Evolutionary conservation across 2,888 invertebrate species (phyloP).

Genomic region (Agriotes lineatus): DNA sequence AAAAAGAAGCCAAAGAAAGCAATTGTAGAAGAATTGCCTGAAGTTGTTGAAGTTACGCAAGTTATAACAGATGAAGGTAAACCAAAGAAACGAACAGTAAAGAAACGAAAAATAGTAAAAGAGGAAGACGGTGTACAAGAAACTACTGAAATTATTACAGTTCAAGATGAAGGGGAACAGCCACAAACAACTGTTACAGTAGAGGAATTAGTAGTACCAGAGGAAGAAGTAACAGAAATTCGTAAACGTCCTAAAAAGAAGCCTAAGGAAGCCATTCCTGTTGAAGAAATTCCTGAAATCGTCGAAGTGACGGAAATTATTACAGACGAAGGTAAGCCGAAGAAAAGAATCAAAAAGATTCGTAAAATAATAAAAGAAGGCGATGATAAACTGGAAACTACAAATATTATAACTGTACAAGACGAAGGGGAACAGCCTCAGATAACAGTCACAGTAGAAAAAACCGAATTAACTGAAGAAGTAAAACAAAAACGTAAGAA

Average conservation of each 20-base stretch:
- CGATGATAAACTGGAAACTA: constrained; percentile 34
- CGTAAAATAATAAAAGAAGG: constrained; percentile 29
- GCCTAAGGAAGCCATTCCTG: constrained; percentile 48
- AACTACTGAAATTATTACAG: constrained; percentile 65
- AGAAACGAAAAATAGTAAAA: constrained; percentile 64
- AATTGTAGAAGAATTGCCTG: constrained; percentile 56
- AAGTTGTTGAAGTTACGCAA: constrained; percentile 56
- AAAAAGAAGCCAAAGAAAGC: constrained; percentile 18
- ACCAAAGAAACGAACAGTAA: constrained; percentile 57
- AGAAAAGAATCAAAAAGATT: constrained; percentile 46
- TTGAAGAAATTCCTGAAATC: constrained; percentile 51
- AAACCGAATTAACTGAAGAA: constrained; percentile 59
- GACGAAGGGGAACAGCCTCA: constrained; percentile 50
- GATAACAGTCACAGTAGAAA: constrained; percentile 51
- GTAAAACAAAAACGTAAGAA: constrained; percentile 53
- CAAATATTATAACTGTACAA: constrained; percentile 50
- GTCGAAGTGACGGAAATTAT: constrained; percentile 49
- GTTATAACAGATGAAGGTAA: constrained; percentile 51
- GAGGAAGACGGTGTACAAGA: constrained; percentile 64
- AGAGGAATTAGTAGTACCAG: constrained; percentile 51
- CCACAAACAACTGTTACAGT: constrained; percentile 61
- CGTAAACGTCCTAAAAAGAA: constrained; percentile 42
- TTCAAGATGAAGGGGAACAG: constrained; percentile 64
- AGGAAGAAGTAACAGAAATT: constrained; percentile 56
- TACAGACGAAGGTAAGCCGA: constrained; percentile 52